Base-by-base conservation (phyloP, 2,888 invertebrate species). In the Chrysolina oricalcia region DNA sequence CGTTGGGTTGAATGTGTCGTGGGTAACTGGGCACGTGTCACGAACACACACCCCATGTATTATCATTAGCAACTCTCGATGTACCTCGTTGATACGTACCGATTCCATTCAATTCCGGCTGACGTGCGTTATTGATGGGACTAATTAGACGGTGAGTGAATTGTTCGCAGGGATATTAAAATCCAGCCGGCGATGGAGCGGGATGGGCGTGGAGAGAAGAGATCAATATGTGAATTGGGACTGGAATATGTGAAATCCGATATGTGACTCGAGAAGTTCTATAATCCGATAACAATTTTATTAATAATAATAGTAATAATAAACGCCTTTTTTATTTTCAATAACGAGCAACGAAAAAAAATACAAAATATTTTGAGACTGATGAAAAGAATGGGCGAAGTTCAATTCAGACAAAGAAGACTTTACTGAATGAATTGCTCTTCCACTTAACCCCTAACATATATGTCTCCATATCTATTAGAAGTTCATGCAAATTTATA, bases 1-100 rank as follows among this genome's bases (percentile, higher is more conserved):
- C 81, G 81, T 81, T 75, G 81, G 72, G 35, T n/a, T 35, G 59
- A 59, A 59, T 59, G 35, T 59, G 74, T 73, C 82, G 80, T 82
- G 82, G 81, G 82, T 78, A 81, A 81, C 79, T 63, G 78, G 70
- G 76, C 82, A 82, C 82, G 82, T 82, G 82, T 80, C 81, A 76
- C 65, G 71, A 67, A 41, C 73, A 72, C 74, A 73, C 71, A 74
- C 77, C 78, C 80, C 78, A 73, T 75, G 75, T 77, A 78, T 80
- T 77, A 79, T 79, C 78, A 77, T 79, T 79, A 79, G 75, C 72
- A 70, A 69, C 59, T 59, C 73, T 73, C 73, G 48, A 69, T 75
- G 74, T 74, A 64, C 70, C 70, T 66, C 71, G 67, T 56, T 74
- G 73, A 65, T 76, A 74, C 74, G 72, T 74, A 71, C 71, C 70